A percentile compares a stretch with the other conserved stretches of the same genome.
Conservation (phyloP, 2,113 vertebrate genomes). For the Phylloscopus whistleri region DNA sequence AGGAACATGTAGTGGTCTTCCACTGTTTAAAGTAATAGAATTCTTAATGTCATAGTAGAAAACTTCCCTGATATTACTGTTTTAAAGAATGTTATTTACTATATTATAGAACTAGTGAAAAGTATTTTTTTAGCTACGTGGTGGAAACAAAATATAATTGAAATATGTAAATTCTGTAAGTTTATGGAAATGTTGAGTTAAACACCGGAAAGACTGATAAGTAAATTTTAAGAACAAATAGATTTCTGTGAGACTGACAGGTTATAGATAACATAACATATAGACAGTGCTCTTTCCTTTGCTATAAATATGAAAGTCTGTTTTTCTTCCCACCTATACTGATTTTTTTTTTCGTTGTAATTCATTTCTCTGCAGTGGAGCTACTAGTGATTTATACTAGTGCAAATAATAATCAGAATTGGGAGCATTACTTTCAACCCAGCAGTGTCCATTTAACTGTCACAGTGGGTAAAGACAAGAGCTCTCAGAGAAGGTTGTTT, state of each 20-base stretch:
- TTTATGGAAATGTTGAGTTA: neutral
- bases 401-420: constrained; percentile 31
- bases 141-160: neutral
- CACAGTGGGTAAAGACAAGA: constrained; percentile 55
- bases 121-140: neutral
- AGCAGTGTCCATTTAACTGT: constrained; percentile 58
- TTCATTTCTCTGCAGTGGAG: neutral
- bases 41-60: neutral
- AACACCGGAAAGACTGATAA: neutral
- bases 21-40: neutral
- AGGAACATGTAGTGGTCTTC: neutral
- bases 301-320: neutral
- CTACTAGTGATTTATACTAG: constrained; percentile 37
- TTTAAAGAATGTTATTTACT: neutral
- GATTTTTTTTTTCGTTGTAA: neutral
- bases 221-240: neutral
- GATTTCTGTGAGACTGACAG: neutral
- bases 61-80: neutral
- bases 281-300: neutral
- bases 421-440: constrained; percentile 50
- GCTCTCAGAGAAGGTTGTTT: constrained; percentile 46
- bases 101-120: neutral
- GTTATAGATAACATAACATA: neutral
- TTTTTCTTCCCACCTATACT: neutral
- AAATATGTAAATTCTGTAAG: neutral